These are phyloP conservation scores for Dynastes maya DNA, from an alignment of 2,888 invertebrate genomes.

Conservation along the genomic window DNA sequence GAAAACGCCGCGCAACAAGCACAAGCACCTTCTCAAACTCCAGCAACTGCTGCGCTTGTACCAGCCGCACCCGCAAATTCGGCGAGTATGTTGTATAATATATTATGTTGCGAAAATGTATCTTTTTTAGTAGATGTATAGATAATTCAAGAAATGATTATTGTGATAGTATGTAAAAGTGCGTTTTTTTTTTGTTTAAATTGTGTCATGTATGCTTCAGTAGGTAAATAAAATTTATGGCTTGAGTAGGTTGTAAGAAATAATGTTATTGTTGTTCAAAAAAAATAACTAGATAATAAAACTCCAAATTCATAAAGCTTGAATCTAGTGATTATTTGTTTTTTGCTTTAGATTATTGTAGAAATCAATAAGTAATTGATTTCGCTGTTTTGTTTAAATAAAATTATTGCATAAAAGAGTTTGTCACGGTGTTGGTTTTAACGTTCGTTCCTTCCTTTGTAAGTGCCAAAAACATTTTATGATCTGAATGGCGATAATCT, in stretches of 20 bases:
- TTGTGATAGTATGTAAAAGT: neutral
- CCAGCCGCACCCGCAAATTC: conserved; percentile 12
- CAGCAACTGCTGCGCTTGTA: conserved; percentile 2
- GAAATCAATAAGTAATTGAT: neutral
- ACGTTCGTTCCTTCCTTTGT: neutral
- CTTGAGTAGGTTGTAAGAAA: neutral
- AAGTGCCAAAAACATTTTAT: no score
- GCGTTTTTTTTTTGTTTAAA: no score
- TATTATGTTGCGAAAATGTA: conserved; percentile 5
- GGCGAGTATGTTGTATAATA: conserved; percentile 7
- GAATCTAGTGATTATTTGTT: neutral
- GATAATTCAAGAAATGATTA: neutral
- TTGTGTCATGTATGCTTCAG: neutral
- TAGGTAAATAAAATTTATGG: neutral
- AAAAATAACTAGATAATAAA: neutral
- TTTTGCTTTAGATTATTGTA: neutral
- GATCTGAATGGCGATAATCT: no score
- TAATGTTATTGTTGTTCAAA: neutral
- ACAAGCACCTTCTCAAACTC: conserved; percentile 20
- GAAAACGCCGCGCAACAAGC: conserved; percentile 36
- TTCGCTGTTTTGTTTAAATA: neutral
- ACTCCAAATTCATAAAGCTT: neutral
- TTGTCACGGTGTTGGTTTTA: neutral
- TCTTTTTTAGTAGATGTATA: neutral
- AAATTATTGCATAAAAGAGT: neutral